Evolutionary conservation across 1,140 invertebrate genomes (phyloP), one percentile per base, ranked within the genome.

Genomic region (Tetragnatha versicolor): DNA sequence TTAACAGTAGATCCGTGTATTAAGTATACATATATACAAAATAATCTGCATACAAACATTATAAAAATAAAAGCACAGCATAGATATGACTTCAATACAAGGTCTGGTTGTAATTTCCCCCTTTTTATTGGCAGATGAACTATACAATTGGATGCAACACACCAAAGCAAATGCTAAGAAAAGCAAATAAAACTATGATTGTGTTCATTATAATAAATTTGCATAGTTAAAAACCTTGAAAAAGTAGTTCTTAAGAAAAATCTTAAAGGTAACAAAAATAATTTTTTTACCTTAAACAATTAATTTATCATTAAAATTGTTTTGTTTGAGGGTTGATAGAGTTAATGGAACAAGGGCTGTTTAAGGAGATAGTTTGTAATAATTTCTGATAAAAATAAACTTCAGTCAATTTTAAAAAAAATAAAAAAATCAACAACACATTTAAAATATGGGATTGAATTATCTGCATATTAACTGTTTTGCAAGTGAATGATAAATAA

Each of bases 31-130:
- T 65, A 65, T 65, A 27, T 65, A 65, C 61, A 65, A 45, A 10
- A n/a, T n/a, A n/a, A 42, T 39, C 25, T 42, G 61, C 42, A 45
- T 65, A 65, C 61, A 65, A 65, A 65, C 12, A 27, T 42, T 65
- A 65, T 45, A 65, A 65, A 65, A 65, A 65, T 65, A 65, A 65
- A 65, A 65, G 61, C 61, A 65, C 20, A 12, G 42, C 61, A 65
- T 42, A 65, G 22, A 55, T 42, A 65, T 37, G 42, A 65, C 35
- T 42, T 17, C 42, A 14, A 42, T 27, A 45, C 10, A 65, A 65
- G 2, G 10, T 17, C n/a, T n/a, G n/a, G n/a, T n/a, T n/a, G n/a
- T n/a, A n/a, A n/a, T n/a, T n/a, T n/a, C n/a, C n/a, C n/a, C n/a
- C n/a, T n/a, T n/a, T 42, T 45, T 65, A 12, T 9, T 14, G 3